Evolutionary conservation across 2,888 invertebrate species (phyloP).

Genomic region (Leucozona laternaria): DNA sequence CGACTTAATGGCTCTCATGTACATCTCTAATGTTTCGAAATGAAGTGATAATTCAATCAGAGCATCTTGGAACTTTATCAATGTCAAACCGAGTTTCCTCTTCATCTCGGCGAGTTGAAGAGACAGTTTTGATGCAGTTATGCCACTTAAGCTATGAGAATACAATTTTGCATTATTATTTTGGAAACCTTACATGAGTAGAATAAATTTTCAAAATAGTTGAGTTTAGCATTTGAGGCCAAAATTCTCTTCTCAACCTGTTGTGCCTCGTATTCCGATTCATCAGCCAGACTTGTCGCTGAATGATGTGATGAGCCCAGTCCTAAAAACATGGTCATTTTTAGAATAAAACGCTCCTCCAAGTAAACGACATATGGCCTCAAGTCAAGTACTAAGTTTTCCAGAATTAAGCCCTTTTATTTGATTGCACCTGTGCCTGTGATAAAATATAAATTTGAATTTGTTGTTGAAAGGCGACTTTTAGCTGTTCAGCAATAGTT

Average conservation of each 20-base stretch:
- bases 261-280: slow-evolving; percentile 92
- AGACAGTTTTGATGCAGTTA: slow-evolving; percentile 93
- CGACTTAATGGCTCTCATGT: slow-evolving; percentile 91
- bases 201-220: slow-evolving; percentile 94
- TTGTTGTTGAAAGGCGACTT: slow-evolving; percentile 55
- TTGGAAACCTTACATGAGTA: slow-evolving; percentile 86
- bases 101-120: slow-evolving; percentile 91
- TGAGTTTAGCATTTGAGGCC: slow-evolving; percentile 91
- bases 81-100: slow-evolving; percentile 92
- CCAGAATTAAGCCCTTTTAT: slow-evolving; percentile 94
- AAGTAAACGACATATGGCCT: slow-evolving; percentile 93
- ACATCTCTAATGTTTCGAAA: slow-evolving; percentile 95
- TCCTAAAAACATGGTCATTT: slow-evolving; percentile 87
- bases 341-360: slow-evolving; percentile 93
- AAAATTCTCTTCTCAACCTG: slow-evolving; percentile 91
- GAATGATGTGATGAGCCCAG: slow-evolving; percentile 86
- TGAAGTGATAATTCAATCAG: slow-evolving; percentile 96
- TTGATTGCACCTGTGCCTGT: slow-evolving; percentile 78
- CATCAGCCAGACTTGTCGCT: slow-evolving; percentile 88
- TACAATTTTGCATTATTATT: neutral
- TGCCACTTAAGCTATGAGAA: slow-evolving; percentile 89
- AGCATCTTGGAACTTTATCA: slow-evolving; percentile 98
- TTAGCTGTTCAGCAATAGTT: slow-evolving; percentile 53
- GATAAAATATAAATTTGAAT: slow-evolving; percentile 22
- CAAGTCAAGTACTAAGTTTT: slow-evolving; percentile 92